phyloP scores from a whole-genome alignment of 2,797 vertebrate species.

The Masticophis lateralis region DNA sequence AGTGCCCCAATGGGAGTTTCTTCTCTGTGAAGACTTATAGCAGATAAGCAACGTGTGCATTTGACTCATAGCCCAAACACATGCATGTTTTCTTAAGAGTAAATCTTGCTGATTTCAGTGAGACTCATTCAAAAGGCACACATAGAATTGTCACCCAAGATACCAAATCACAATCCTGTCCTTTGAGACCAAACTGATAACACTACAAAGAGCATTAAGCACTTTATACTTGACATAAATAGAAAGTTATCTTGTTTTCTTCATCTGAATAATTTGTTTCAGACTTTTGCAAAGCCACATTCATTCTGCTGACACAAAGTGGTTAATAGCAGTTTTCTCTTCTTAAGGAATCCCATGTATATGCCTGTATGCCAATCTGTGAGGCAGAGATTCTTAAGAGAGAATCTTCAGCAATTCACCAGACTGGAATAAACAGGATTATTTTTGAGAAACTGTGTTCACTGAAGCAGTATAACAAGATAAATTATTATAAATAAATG shows the following conservation, averaged over 20 bases:
- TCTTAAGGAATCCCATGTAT: not conserved
- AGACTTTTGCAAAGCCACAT: not conserved
- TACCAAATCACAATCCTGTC: not conserved
- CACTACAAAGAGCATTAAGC: not conserved
- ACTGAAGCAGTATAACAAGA: not conserved
- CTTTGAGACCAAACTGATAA: not conserved
- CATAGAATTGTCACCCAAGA: not conserved
- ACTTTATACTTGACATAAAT: not conserved
- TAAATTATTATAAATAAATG: not conserved
- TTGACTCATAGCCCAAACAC: not conserved
- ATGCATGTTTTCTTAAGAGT: not conserved
- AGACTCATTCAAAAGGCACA: not conserved
- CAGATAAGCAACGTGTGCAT: not conserved
- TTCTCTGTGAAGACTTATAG: not conserved
- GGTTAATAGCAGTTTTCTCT: not conserved
- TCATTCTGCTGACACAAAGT: not conserved
- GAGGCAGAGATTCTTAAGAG: not conserved
- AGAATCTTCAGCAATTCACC: not conserved
- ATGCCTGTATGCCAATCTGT: not conserved
- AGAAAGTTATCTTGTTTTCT: not conserved
- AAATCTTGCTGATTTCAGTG: not conserved
- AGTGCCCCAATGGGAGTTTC: not conserved
- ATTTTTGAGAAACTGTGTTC: not conserved
- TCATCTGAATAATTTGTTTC: not conserved
- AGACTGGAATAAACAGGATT: not conserved